Conservation (phyloP, 1,140 invertebrate species). For the Procambarus virginalis region DNA sequence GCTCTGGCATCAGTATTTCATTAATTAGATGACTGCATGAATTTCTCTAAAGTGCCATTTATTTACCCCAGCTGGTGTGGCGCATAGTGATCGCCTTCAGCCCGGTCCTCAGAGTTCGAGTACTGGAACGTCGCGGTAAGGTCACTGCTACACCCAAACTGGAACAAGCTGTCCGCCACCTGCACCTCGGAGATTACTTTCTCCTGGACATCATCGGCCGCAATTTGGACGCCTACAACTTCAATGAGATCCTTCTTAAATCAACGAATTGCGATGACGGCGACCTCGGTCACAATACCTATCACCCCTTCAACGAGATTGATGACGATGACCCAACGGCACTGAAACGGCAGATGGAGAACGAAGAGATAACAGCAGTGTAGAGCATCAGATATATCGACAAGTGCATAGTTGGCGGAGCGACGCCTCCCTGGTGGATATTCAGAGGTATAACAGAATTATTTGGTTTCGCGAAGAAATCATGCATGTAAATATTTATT, state of each 20-base stretch:
- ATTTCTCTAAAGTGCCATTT: too few species aligned
- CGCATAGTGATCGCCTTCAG: constrained; percentile 53
- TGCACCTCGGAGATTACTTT: constrained; percentile 72
- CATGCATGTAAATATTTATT: too few species aligned
- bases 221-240: constrained; percentile 71
- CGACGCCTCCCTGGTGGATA: too few species aligned
- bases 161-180: constrained; percentile 40
- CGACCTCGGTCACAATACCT: constrained; percentile 10
- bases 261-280: background rate
- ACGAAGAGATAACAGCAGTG: constrained; percentile 8
- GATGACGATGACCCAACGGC: constrained; percentile 53
- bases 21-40: too few species aligned
- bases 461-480: too few species aligned
- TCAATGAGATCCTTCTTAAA: constrained; percentile 64
- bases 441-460: too few species aligned
- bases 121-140: constrained; percentile 61
- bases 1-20: too few species aligned
- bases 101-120: constrained; percentile 52
- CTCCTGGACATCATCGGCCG: constrained; percentile 71
- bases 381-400: background rate
- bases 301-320: constrained; percentile 35
- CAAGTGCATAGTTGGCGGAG: too few species aligned
- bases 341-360: constrained; percentile 39
- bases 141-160: constrained; percentile 29
- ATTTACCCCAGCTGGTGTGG: constrained; percentile 63